A percentile compares a stretch with the other conserved stretches of the same genome.
These are phyloP conservation scores for Micoletzkya japonica DNA, from an alignment of 2,888 invertebrate species.

Conservation along the genomic window DNA sequence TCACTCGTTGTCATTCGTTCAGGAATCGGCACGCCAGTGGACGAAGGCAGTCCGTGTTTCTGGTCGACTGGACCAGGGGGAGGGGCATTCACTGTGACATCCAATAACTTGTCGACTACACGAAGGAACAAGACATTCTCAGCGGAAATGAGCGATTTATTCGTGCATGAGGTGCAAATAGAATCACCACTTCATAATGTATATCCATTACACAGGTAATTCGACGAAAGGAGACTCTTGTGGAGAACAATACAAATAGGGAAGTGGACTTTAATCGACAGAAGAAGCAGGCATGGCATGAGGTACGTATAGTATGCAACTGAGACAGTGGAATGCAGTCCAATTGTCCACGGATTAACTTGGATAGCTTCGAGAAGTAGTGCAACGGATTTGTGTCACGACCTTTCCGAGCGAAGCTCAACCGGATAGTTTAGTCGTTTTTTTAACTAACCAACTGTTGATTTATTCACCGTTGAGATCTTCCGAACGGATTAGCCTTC, in stretches of 20 bases:
- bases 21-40: constrained; percentile 15
- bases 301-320: no score
- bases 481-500: no score
- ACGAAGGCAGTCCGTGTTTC: constrained; percentile 13
- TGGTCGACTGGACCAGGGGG: not conserved
- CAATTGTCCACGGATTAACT: no score
- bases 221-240: constrained; percentile 25
- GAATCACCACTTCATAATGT: no score
- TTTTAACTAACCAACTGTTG: no score
- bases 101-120: not conserved
- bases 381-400: no score
- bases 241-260: constrained; percentile 29
- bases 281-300: constrained; percentile 30
- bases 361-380: no score
- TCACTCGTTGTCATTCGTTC: not conserved
- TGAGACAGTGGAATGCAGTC: no score
- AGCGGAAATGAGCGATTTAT: constrained; percentile 27
- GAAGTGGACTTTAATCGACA: constrained; percentile 29
- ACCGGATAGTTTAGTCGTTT: no score
- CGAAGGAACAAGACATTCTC: constrained; percentile 29
- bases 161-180: constrained; percentile 21
- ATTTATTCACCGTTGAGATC: no score
- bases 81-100: not conserved
- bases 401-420: no score
- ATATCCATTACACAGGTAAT: constrained; percentile 23